These are phyloP conservation scores for Torymus auratus DNA, from an alignment of 2,888 invertebrate genomes.

Conservation along the genomic window DNA sequence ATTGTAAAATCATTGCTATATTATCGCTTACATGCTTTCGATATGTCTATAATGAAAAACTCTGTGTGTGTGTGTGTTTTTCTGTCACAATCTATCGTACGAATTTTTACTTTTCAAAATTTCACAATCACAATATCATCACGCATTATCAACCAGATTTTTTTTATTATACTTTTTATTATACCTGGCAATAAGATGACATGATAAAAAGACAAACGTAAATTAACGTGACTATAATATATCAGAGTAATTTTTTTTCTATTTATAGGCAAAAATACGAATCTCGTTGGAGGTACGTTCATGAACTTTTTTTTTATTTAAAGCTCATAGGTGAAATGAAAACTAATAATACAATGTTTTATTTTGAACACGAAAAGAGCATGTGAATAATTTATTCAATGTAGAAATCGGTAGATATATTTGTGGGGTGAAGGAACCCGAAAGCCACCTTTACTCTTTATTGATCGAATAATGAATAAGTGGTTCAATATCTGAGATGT, in stretches of 20 bases:
- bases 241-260: slow-evolving; percentile 59
- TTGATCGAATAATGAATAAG: no score
- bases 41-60: background rate
- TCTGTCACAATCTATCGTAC: background rate
- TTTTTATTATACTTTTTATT: slow-evolving; percentile 7
- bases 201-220: slow-evolving; percentile 1
- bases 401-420: no score
- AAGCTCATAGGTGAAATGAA: background rate
- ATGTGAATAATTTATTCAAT: no score
- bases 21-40: slow-evolving; percentile 2
- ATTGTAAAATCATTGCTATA: no score
- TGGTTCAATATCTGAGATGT: no score
- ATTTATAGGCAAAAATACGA: slow-evolving; percentile 86
- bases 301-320: slow-evolving; percentile 27
- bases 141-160: background rate
- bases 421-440: no score
- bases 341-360: background rate
- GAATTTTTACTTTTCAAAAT: background rate
- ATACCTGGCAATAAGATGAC: slow-evolving; percentile 1
- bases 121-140: slow-evolving; percentile 19
- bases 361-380: no score
- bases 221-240: background rate
- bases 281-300: slow-evolving; percentile 85
- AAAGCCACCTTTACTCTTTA: no score
- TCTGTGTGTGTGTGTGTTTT: background rate